Evolutionary conservation across 2,888 invertebrate genomes (phyloP), one percentile per base, ranked within the genome.

Genomic region (Tortrix viridana): DNA sequence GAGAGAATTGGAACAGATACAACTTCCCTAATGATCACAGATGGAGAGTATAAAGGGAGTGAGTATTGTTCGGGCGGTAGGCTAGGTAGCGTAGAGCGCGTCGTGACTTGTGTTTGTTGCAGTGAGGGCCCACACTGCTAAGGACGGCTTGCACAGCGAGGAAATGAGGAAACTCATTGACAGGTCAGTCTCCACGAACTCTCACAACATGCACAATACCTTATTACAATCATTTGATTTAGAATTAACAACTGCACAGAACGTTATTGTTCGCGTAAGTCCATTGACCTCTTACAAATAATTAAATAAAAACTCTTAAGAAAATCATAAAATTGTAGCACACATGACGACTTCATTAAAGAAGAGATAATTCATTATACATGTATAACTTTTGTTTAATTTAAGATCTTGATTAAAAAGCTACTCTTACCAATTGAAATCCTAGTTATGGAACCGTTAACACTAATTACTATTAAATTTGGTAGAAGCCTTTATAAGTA

Each of bases 151-250:
- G 95, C 95, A 96, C 93, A 96, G 96, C 93, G 98, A 97, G 94
- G 97, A 97, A 95, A 97, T 97, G 96, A 96, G 98, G 94, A 97
- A 97, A 95, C 96, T 97, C 94, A 96, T 98, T 94, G 98, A 98
- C 95, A 97, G 97, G 97, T 97, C 95, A 96, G 95, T 96, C 78
- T 77, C 67, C 67, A 73, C 75, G 71, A 67, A 71, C 69, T 61
- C 66, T 65, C 67, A 66, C 50, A 59, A 66, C 66, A 67, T 46
- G 61, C 55, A 53, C 62, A 50, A 56, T 53, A 52, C 60, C 54
- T 32, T 48, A 6, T 60, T 41, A 41, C n/a, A 41, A 5, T 41
- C 14, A n/a, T 41, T 41, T 41, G 41, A 41, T 14, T 41, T 41
- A 41, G 16, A 41, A 41, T 41, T 41, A 41, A 41, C 41, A 41